Evolutionary conservation across 2,797 vertebrate species (phyloP), one percentile per base, ranked within the genome.

Genomic region (Loris lydekkerianus): DNA sequence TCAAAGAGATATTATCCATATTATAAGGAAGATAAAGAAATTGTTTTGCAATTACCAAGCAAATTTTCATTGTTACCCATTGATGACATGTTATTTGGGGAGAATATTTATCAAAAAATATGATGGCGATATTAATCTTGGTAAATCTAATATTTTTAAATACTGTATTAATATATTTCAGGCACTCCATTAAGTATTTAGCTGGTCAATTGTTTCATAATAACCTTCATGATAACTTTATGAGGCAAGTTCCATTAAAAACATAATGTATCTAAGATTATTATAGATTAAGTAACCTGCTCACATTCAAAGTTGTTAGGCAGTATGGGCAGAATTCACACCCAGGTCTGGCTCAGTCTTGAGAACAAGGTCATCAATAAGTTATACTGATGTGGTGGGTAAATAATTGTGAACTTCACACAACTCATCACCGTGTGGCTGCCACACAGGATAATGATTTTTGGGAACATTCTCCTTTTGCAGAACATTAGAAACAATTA

Each of bases 51-150:
- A 90, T 17, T 69, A 70, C 13, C 17, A 84, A 89, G 18, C 76
- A 73, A 29, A 95, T 81, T 83, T 86, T 95, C 61, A 87, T 40
- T 37, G 73, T 80, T 65, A 58, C 58, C 53, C 3, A 37, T 13
- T 46, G 27, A 72, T 8, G 77, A 40, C 7, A 37, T 40, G 23
- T 2, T 58, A 69, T 63, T 87, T 78, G 11, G 40, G 56, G 46
- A 27, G 40, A 67, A 67, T 72, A 53, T 77, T 49, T 91, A 37
- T 63, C 25, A 73, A 58, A 92, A 75, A 58, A 6, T 65, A 5
- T 49, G 15, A 86, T 43, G 31, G 1, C 0, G 53, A 37, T 46
- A 10, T 67, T 86, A 88, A 75, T 82, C 89, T 80, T 23, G 43
- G 11, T 37, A 67, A 70, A 77, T 27, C 27, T 77, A 61, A 43